A percentile compares a stretch with the other conserved stretches of the same genome.
phyloP scores from a whole-genome alignment of 2,888 invertebrate species.

The Thereva nobilitata region DNA sequence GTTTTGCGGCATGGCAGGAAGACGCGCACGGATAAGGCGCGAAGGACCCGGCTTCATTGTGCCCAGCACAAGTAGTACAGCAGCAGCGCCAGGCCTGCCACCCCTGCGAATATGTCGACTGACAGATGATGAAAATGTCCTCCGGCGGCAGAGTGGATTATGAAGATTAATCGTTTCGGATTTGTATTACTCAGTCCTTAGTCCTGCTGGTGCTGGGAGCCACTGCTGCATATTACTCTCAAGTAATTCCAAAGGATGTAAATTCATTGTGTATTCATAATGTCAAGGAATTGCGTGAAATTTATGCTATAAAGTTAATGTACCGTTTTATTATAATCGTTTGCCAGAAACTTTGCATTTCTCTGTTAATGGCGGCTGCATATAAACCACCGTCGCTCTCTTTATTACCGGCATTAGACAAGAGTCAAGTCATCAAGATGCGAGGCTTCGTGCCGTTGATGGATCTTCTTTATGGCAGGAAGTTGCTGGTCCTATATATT shows the following conservation, averaged over 20 bases:
- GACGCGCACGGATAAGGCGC: neutral
- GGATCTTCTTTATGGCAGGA: no score
- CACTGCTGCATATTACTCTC: neutral
- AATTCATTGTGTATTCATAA: conserved; percentile 6
- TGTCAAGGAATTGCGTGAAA: conserved; percentile 1
- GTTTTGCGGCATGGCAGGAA: neutral
- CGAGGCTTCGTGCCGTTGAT: no score
- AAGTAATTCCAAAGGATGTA: conserved; percentile 1
- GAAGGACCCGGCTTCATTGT: no score
- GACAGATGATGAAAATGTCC: conserved; percentile 41
- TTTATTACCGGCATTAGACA: no score
- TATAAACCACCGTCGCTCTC: no score
- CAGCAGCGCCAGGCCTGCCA: neutral
- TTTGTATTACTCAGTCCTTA: conserved; percentile 33
- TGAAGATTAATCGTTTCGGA: conserved; percentile 41
- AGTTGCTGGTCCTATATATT: no score
- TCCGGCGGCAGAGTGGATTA: conserved; percentile 39
- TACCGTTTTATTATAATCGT: conserved; percentile 37
- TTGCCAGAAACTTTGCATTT: neutral
- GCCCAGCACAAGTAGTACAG: no score
- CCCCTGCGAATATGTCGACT: conserved; percentile 31
- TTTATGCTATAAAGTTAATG: conserved; percentile 33
- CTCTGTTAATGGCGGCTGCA: no score
- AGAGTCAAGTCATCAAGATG: no score
- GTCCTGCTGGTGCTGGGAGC: neutral